These are phyloP conservation scores for Drosophila albomicans DNA, from an alignment of 1,140 invertebrate species.

Conservation along the genomic window DNA sequence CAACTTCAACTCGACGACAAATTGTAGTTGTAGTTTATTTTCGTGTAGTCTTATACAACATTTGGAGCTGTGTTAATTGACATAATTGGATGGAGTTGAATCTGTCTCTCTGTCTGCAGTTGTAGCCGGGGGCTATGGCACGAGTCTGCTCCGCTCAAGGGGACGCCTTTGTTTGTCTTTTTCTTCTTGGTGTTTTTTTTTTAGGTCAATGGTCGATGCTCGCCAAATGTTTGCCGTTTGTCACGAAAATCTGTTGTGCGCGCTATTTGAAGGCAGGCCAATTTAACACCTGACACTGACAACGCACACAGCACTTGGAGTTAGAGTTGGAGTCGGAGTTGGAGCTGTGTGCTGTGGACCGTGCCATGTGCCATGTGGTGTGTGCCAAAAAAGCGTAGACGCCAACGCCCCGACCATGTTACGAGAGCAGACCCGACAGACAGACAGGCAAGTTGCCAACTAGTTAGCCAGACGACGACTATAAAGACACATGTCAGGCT, in stretches of 20 bases:
- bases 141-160: slow-evolving; percentile 43
- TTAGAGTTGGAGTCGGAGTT: neutral
- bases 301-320: slow-evolving; percentile 11
- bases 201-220: slow-evolving; percentile 73
- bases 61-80: slow-evolving; percentile 71
- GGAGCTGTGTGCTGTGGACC: slow-evolving; percentile 57
- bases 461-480: slow-evolving; percentile 23
- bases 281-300: slow-evolving; percentile 75
- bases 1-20: slow-evolving; percentile 50
- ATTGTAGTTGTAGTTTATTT: slow-evolving; percentile 30
- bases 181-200: slow-evolving; percentile 39
- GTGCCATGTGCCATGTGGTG: slow-evolving; percentile 50
- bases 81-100: slow-evolving; percentile 65
- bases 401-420: slow-evolving; percentile 65
- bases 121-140: slow-evolving; percentile 25
- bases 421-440: slow-evolving; percentile 46
- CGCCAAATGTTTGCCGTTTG: slow-evolving; percentile 59
- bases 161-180: slow-evolving; percentile 61
- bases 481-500: slow-evolving; percentile 56
- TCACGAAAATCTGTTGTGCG: slow-evolving; percentile 37
- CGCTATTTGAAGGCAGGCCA: slow-evolving; percentile 69
- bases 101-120: neutral
- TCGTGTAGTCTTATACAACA: slow-evolving; percentile 62
- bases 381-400: slow-evolving; percentile 27
- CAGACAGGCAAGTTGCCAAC: slow-evolving; percentile 35